Evolutionary conservation across 2,113 vertebrate genomes (phyloP).

Genomic region (Thunnus thynnus): DNA sequence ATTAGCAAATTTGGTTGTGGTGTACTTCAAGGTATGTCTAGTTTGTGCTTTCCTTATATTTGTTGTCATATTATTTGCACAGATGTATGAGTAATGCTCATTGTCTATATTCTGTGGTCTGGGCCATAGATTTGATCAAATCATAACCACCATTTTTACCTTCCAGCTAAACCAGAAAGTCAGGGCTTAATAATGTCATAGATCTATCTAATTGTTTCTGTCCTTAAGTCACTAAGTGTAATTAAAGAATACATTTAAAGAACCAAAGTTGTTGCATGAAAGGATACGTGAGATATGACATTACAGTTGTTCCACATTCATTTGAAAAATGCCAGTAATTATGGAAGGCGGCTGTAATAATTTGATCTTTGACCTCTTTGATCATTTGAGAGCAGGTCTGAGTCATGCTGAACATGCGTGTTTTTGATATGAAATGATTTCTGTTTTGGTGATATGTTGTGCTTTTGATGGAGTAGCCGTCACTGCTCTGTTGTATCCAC

Average conservation of each 20-base stretch:
- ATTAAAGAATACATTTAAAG: constrained; percentile 31
- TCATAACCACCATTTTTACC: neutral
- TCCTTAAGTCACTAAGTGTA: constrained; percentile 25
- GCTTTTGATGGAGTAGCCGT: neutral
- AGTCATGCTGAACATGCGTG: constrained; percentile 34
- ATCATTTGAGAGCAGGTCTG: constrained; percentile 29
- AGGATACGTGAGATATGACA: neutral
- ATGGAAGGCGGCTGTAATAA: constrained; percentile 41
- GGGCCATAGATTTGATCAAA: neutral
- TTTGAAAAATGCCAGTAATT: constrained; percentile 57
- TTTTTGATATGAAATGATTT: constrained; percentile 3
- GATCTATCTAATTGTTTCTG: constrained; percentile 50
- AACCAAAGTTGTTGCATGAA: constrained; percentile 15
- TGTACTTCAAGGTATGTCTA: no score
- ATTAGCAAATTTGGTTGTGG: no score
- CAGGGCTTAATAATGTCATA: constrained; percentile 35
- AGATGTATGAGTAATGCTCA: no score
- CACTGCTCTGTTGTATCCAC: constrained; percentile 1
- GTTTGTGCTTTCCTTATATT: no score
- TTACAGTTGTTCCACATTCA: constrained; percentile 50
- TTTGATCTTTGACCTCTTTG: constrained; percentile 55
- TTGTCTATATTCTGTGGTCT: neutral
- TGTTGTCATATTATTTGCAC: no score
- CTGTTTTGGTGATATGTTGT: neutral
- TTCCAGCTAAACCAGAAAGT: neutral